These are phyloP conservation scores for Glyptemys insculpta DNA, from an alignment of 2,797 vertebrate species.

Conservation along the genomic window DNA sequence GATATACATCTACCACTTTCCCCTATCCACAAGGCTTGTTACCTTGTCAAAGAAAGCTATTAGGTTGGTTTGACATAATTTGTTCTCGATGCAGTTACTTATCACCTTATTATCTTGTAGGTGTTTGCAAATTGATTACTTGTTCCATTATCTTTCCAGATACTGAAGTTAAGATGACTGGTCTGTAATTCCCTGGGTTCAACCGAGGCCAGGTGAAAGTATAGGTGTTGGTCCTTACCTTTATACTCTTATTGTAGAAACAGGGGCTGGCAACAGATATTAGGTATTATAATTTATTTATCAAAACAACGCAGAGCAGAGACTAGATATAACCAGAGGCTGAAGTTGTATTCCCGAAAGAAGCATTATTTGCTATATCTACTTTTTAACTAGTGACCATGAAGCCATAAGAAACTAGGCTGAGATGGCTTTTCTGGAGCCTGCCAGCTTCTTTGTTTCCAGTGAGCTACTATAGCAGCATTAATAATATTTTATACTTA, in stretches of 20 bases:
- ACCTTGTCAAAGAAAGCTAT: not conserved
- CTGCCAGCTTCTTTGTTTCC: not conserved
- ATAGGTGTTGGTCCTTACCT: not conserved
- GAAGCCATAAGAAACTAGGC: not conserved
- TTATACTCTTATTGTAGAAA: not conserved
- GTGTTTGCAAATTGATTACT: no score
- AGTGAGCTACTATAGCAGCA: not conserved
- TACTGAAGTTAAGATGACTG: not conserved
- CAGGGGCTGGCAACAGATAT: not conserved
- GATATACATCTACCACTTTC: not conserved
- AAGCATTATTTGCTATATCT: rapidly evolving
- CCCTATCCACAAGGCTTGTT: not conserved
- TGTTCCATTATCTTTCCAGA: no score
- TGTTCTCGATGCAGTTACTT: not conserved
- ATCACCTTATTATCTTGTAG: not conserved
- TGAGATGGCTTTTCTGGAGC: not conserved
- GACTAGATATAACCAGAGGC: no score
- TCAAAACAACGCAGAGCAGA: not conserved
- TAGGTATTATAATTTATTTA: not conserved
- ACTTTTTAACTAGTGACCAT: not conserved
- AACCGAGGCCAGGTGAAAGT: not conserved
- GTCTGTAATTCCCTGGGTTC: not conserved
- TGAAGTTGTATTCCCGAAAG: not conserved
- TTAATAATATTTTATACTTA: not conserved
- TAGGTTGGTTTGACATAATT: not conserved